Percentiles rank a stretch among this genome's conserved stretches.
These are phyloP conservation scores for Rafetus swinhoei DNA, from an alignment of 2,113 vertebrate species.

Conservation along the genomic window DNA sequence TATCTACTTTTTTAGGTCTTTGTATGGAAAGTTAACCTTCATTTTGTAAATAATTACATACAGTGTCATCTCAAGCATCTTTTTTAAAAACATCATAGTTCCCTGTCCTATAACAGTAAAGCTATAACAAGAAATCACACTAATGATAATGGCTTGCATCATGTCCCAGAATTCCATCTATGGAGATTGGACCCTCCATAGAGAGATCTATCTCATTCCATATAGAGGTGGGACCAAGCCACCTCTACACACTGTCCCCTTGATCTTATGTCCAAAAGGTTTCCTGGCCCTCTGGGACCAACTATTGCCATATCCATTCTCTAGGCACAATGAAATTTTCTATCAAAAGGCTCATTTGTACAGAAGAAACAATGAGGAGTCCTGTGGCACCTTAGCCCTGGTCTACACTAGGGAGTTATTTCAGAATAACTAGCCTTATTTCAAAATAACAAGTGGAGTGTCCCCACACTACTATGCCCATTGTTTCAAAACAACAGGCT, in stretches of 20 bases:
- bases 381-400: too few species aligned
- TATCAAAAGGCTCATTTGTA: background rate
- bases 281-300: background rate
- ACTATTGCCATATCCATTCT: background rate
- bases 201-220: background rate
- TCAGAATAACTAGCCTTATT: too few species aligned
- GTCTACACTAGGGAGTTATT: too few species aligned
- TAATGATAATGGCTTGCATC: background rate
- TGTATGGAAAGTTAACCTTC: background rate
- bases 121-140: background rate
- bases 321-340: background rate
- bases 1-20: background rate
- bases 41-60: background rate
- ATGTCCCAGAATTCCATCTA: background rate
- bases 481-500: too few species aligned
- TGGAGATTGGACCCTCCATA: background rate
- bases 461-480: too few species aligned
- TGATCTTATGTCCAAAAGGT: background rate
- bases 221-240: background rate
- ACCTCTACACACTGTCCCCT: background rate
- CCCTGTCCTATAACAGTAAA: background rate
- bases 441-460: too few species aligned
- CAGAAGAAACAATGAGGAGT: too few species aligned
- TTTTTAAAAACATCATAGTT: background rate
- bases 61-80: background rate